Percentiles rank a stretch among this genome's conserved stretches.
Conservation (phyloP, 2,113 vertebrate genomes). For the Pteronura brasiliensis region DNA sequence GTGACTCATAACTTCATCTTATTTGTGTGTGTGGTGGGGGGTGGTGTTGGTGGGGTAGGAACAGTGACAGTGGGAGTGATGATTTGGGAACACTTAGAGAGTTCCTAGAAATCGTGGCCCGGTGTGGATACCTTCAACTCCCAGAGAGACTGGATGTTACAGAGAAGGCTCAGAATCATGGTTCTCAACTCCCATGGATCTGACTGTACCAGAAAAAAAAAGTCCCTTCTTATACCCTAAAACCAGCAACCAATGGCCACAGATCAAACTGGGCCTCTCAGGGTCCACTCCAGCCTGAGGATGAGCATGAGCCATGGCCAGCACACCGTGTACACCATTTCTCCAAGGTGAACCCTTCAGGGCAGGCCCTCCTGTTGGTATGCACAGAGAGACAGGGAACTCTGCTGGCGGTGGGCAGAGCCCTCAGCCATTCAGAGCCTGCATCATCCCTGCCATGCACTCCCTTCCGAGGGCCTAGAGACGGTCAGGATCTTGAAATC, state of each 20-base stretch:
- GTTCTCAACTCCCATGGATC: neutral
- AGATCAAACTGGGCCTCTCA: neutral
- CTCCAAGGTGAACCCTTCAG: neutral
- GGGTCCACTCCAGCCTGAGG: neutral
- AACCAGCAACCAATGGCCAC: neutral
- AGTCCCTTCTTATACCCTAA: neutral
- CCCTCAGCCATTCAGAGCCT: neutral
- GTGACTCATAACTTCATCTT: neutral
- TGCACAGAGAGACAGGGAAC: neutral
- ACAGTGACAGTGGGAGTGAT: neutral
- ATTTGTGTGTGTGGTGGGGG: neutral
- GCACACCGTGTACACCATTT: neutral
- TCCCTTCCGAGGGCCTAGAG: neutral
- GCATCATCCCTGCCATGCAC: neutral
- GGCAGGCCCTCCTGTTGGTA: neutral
- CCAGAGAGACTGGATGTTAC: neutral
- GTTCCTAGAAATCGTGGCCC: neutral
- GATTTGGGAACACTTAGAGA: neutral
- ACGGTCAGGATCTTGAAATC: slow-evolving; percentile 34
- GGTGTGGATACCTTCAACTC: neutral
- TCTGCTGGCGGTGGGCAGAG: neutral
- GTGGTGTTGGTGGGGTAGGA: neutral
- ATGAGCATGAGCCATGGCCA: neutral
- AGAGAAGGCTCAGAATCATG: neutral
- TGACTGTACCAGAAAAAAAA: neutral